phyloP scores from a whole-genome alignment of 2,113 vertebrate species.

The Brienomyrus brachyistius region DNA sequence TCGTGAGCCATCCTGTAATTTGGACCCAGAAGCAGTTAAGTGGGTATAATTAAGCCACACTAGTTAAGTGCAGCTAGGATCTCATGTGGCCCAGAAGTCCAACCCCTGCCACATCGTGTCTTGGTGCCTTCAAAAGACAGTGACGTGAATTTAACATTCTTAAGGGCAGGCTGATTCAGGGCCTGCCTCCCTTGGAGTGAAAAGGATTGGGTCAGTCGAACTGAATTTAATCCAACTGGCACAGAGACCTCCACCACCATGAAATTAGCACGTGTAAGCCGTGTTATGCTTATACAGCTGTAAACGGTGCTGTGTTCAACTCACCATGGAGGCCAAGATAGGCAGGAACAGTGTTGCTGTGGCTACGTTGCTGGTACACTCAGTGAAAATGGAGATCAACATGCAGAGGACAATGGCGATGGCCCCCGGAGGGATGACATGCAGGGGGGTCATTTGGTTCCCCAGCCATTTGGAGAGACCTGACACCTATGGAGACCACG shows the following conservation, averaged over 20 bases:
- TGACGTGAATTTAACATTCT: neutral
- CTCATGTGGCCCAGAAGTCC: neutral
- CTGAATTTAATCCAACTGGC: neutral
- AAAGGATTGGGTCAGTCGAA: neutral
- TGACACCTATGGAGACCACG: slow-evolving; percentile 16
- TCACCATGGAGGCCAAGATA: slow-evolving; percentile 89
- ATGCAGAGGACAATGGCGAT: slow-evolving; percentile 71
- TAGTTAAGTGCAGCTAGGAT: neutral
- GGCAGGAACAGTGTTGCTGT: slow-evolving; percentile 90
- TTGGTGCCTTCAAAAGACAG: neutral
- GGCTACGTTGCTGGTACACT: slow-evolving; percentile 88
- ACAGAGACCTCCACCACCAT: neutral
- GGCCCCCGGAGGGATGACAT: slow-evolving; percentile 65
- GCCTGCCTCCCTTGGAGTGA: neutral
- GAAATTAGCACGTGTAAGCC: neutral
- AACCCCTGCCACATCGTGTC: neutral
- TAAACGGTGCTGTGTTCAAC: slow-evolving; percentile 6
- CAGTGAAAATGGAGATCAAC: slow-evolving; percentile 72
- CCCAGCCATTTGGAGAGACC: slow-evolving; percentile 84
- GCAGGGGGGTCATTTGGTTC: slow-evolving; percentile 74
- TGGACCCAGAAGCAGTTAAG: neutral
- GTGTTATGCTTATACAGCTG: neutral
- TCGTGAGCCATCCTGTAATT: neutral
- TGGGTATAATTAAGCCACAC: neutral
- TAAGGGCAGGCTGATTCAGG: neutral